A percentile compares a stretch with the other conserved stretches of the same genome.
Conservation (phyloP, 2,113 vertebrate genomes). For the Phainopepla nitens region DNA sequence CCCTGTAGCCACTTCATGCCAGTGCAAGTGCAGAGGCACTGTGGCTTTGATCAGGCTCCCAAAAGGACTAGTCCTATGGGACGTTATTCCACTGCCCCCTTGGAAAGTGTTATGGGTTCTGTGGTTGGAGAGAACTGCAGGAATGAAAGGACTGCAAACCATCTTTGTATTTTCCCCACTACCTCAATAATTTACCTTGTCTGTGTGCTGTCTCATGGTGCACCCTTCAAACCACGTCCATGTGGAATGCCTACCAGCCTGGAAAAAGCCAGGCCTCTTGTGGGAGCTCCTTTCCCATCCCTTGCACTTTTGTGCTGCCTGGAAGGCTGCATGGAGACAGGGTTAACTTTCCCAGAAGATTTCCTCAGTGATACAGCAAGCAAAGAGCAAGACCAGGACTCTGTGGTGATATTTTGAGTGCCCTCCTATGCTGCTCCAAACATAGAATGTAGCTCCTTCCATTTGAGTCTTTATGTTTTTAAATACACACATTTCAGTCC, state of each 20-base stretch:
- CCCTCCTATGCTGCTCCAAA: slow-evolving; percentile 13
- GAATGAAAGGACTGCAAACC: not conserved
- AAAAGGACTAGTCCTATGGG: not conserved
- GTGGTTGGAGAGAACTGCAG: not conserved
- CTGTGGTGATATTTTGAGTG: not conserved
- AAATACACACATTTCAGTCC: slow-evolving; percentile 20
- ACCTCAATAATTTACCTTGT: not conserved
- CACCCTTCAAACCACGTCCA: not conserved
- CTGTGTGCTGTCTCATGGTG: not conserved
- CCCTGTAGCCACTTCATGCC: not conserved
- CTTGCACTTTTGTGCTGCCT: not conserved
- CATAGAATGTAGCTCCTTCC: slow-evolving; percentile 52
- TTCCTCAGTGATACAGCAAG: not conserved
- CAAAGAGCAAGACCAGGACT: not conserved
- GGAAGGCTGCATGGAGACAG: not conserved
- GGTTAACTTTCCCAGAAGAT: not conserved
- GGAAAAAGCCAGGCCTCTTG: not conserved
- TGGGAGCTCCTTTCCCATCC: not conserved
- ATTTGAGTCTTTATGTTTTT: slow-evolving; percentile 24
- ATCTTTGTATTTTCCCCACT: not conserved
- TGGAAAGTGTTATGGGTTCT: not conserved
- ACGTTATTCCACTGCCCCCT: not conserved
- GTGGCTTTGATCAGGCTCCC: not conserved
- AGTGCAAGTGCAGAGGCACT: not conserved
- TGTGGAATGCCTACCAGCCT: not conserved